These are phyloP conservation scores for Sinopyrophorus schimmeli DNA, from an alignment of 2,888 invertebrate genomes.

Conservation along the genomic window DNA sequence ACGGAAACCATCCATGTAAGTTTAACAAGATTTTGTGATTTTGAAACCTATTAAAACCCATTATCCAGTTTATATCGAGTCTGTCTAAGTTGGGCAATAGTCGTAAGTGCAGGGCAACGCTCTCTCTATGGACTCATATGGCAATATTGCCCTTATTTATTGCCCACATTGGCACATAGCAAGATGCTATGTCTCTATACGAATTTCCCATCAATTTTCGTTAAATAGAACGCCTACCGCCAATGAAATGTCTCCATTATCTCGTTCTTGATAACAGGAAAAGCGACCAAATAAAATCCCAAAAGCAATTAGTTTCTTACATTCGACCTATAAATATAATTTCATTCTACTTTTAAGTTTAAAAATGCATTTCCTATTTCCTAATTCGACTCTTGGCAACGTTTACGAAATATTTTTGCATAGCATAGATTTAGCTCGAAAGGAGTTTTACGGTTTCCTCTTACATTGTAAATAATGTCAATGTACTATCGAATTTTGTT, in stretches of 20 bases:
- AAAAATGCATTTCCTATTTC: slow-evolving; percentile 4
- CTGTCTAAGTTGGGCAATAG: slow-evolving; percentile 10
- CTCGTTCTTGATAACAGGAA: no score
- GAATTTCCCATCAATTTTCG: slow-evolving; percentile 11
- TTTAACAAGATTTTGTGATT: slow-evolving; percentile 14
- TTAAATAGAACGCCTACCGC: slow-evolving; percentile 10
- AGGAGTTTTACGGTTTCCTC: slow-evolving; percentile 3
- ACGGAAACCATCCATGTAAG: slow-evolving; percentile 8
- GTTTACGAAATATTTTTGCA: slow-evolving; percentile 1
- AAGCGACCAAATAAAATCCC: no score
- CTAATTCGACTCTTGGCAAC: slow-evolving; percentile 11
- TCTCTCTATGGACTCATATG: slow-evolving; percentile 18
- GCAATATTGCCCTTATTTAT: slow-evolving; percentile 17
- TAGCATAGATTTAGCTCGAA: not conserved
- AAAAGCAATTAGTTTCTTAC: not conserved
- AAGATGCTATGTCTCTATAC: slow-evolving; percentile 12
- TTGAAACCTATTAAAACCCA: slow-evolving; percentile 8
- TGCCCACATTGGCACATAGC: slow-evolving; percentile 16
- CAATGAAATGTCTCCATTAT: no score
- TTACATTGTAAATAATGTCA: no score
- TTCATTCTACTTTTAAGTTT: slow-evolving; percentile 1
- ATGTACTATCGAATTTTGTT: no score
- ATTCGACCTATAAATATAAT: not conserved
- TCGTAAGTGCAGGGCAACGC: slow-evolving; percentile 13
- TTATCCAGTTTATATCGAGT: slow-evolving; percentile 7